Percentiles rank a stretch among this genome's conserved stretches.
These are phyloP conservation scores for Chaenodraco wilsoni DNA, from an alignment of 2,797 vertebrate species.

Conservation along the genomic window DNA sequence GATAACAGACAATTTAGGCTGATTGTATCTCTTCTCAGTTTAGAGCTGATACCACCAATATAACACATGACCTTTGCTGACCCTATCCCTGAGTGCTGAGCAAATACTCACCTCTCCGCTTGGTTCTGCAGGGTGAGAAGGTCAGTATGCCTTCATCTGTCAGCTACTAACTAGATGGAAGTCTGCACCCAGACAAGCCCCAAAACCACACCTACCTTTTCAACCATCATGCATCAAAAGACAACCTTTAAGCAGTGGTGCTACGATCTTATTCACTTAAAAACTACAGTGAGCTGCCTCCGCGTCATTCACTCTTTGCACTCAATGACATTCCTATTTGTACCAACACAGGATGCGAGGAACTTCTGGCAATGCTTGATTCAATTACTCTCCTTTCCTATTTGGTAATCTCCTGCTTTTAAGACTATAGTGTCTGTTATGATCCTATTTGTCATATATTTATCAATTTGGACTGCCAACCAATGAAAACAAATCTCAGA, in stretches of 20 bases:
- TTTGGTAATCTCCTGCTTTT: conserved; percentile 7
- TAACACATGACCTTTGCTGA: conserved; percentile 32
- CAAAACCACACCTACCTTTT: conserved; percentile 1
- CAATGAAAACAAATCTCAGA: not conserved
- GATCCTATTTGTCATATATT: conserved; percentile 23
- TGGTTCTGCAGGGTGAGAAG: conserved; percentile 39
- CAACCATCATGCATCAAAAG: conserved; percentile 2
- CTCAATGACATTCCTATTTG: conserved; percentile 44
- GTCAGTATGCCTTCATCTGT: conserved; percentile 48
- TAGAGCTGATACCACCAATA: conserved; percentile 5
- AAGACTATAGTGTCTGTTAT: conserved; percentile 18
- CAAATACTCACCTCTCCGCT: conserved; percentile 31
- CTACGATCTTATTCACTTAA: not conserved
- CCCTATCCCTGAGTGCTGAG: conserved; percentile 21
- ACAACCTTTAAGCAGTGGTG: conserved; percentile 1
- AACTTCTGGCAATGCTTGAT: conserved; percentile 21
- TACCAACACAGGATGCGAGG: conserved; percentile 28
- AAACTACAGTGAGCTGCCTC: not conserved
- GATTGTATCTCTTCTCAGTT: conserved; percentile 14
- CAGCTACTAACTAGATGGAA: conserved; percentile 33
- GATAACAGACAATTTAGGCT: not conserved
- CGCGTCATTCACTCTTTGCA: conserved; percentile 25
- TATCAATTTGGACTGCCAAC: not conserved
- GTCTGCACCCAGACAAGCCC: conserved; percentile 2
- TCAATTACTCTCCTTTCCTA: conserved; percentile 21